phyloP scores from a whole-genome alignment of 2,888 invertebrate genomes.

The Agrenia bidenticulata region DNA sequence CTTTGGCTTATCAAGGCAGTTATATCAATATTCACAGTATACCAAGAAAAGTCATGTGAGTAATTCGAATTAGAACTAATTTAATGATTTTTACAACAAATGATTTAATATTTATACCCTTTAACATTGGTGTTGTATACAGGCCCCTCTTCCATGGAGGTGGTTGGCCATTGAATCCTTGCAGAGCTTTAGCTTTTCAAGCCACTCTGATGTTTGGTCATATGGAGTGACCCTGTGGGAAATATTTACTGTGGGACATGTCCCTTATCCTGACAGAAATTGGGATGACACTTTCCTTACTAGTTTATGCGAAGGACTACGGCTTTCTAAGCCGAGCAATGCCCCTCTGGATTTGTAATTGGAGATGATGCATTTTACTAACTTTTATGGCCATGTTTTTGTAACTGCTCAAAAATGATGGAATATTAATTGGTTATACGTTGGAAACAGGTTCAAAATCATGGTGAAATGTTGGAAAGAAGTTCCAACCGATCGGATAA shows the following conservation, averaged over 20 bases:
- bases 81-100: too few species aligned
- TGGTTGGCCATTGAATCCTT: slow-evolving; percentile 6
- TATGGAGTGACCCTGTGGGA: slow-evolving; percentile 1
- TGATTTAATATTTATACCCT: too few species aligned
- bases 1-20: slow-evolving; percentile 60
- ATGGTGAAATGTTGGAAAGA: too few species aligned
- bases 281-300: neutral
- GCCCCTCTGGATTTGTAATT: neutral
- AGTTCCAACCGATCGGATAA: too few species aligned
- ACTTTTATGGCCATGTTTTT: too few species aligned
- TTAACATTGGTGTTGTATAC: too few species aligned
- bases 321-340: neutral
- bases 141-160: neutral
- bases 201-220: neutral
- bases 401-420: too few species aligned
- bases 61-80: too few species aligned
- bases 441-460: too few species aligned
- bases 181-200: neutral
- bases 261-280: neutral
- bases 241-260: neutral
- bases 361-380: too few species aligned
- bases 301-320: neutral
- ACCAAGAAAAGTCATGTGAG: neutral
- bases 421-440: too few species aligned
- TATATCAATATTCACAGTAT: slow-evolving; percentile 54